Percentiles rank a stretch among this genome's conserved stretches.
These are phyloP conservation scores for Syngnathus scovelli DNA, from an alignment of 2,113 vertebrate species.

Conservation along the genomic window DNA sequence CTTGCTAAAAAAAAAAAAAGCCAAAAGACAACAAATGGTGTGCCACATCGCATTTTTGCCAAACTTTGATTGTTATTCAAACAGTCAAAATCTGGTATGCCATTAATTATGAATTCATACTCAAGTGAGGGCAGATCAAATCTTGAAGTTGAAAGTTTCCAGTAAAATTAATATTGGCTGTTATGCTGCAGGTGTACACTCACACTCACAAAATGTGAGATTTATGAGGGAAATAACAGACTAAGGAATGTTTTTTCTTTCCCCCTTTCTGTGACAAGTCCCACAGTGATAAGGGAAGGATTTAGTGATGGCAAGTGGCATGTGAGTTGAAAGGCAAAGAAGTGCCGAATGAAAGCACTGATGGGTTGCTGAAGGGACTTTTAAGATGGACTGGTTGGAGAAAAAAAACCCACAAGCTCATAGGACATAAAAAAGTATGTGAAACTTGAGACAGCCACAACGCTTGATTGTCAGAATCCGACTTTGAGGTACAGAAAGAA, in stretches of 20 bases:
- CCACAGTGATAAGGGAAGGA: conserved; percentile 20
- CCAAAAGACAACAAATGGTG: no score
- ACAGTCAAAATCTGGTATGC: no score
- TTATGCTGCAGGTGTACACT: neutral
- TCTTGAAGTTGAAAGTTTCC: no score
- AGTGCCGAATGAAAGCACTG: conserved; percentile 9
- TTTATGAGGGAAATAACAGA: neutral
- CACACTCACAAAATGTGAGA: neutral
- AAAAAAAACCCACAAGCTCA: conserved; percentile 18
- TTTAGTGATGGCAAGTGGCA: conserved; percentile 14
- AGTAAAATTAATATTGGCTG: no score
- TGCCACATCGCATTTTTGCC: no score
- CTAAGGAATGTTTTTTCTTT: conserved; percentile 13
- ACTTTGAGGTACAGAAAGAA: conserved; percentile 23
- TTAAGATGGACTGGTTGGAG: conserved; percentile 25
- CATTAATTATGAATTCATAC: no score
- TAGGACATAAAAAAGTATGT: conserved; percentile 38
- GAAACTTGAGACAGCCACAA: conserved; percentile 19
- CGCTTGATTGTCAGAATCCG: conserved; percentile 15
- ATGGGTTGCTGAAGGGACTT: conserved; percentile 40
- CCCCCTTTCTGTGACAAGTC: conserved; percentile 28
- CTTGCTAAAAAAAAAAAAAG: no score
- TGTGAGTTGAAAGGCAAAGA: conserved; percentile 10
- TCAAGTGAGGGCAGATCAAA: no score
- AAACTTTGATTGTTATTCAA: no score